A percentile compares a stretch with the other conserved stretches of the same genome.
phyloP scores from a whole-genome alignment of 2,113 vertebrate genomes.

The Ailurus styani region DNA sequence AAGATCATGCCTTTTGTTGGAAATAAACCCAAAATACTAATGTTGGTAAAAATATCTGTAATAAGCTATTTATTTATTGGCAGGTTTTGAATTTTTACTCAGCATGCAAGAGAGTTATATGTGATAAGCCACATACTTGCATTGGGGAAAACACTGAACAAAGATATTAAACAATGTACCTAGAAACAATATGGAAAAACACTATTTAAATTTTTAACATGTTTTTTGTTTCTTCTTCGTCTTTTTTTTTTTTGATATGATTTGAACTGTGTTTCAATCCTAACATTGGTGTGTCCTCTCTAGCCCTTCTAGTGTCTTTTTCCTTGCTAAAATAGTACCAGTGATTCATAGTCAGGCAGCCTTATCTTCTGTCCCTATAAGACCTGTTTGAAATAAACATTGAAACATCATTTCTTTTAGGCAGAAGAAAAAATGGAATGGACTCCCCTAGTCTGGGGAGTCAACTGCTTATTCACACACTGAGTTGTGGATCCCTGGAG shows the following conservation, averaged over 20 bases:
- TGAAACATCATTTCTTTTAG: background rate
- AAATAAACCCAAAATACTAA: background rate
- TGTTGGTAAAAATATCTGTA: background rate
- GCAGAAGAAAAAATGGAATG: background rate
- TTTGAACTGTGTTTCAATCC: background rate
- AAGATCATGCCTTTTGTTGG: background rate
- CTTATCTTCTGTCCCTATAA: background rate
- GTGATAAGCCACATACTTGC: background rate
- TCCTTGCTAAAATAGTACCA: background rate
- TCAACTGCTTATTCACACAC: background rate
- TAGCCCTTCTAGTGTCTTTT: background rate
- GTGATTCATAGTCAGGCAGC: background rate
- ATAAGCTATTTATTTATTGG: background rate
- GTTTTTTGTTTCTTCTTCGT: background rate
- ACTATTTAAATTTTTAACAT: background rate
- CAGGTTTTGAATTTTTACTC: background rate
- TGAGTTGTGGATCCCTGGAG: background rate
- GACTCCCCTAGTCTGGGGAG: background rate
- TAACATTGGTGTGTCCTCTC: background rate
- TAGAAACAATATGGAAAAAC: background rate
- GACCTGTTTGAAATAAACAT: background rate
- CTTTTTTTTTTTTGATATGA: background rate
- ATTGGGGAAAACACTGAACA: background rate
- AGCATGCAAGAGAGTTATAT: constrained; percentile 36
- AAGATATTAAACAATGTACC: background rate